These are phyloP conservation scores for Cryptomyrus ogoouensis DNA, from an alignment of 2,113 vertebrate species.

Conservation along the genomic window DNA sequence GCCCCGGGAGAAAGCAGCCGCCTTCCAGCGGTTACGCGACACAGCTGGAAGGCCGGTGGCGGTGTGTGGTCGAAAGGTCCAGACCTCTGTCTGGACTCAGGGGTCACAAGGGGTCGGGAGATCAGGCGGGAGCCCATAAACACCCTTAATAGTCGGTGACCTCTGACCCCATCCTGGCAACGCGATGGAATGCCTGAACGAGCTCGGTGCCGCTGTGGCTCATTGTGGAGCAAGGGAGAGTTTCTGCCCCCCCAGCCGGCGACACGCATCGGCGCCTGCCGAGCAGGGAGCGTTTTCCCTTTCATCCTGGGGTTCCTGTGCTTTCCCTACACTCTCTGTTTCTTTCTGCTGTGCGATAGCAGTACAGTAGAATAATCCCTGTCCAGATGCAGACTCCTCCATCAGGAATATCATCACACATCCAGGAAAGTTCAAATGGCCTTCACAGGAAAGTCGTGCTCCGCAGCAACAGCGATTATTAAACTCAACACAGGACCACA, in stretches of 20 bases:
- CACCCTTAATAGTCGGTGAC: constrained; percentile 28
- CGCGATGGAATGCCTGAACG: neutral
- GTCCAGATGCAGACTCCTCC: neutral
- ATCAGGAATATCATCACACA: neutral
- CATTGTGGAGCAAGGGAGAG: neutral
- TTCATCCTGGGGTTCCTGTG: neutral
- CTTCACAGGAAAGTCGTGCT: neutral
- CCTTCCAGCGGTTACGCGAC: neutral
- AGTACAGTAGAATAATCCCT: neutral
- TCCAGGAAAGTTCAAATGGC: neutral
- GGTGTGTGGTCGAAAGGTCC: constrained; percentile 34
- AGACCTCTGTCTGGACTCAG: constrained; percentile 34
- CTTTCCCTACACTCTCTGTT: neutral
- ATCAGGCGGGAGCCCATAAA: constrained; percentile 48
- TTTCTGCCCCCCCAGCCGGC: neutral
- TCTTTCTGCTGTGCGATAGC: neutral
- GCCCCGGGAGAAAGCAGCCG: neutral
- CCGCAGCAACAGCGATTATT: neutral
- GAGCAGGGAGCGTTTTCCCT: neutral
- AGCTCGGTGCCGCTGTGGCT: neutral
- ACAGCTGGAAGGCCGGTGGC: neutral
- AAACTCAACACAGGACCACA: neutral
- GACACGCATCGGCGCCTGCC: neutral
- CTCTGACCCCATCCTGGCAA: constrained; percentile 23
- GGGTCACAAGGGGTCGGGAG: constrained; percentile 34